Evolutionary conservation across 2,797 vertebrate genomes (phyloP).

Genomic region (Xerus rutilus): DNA sequence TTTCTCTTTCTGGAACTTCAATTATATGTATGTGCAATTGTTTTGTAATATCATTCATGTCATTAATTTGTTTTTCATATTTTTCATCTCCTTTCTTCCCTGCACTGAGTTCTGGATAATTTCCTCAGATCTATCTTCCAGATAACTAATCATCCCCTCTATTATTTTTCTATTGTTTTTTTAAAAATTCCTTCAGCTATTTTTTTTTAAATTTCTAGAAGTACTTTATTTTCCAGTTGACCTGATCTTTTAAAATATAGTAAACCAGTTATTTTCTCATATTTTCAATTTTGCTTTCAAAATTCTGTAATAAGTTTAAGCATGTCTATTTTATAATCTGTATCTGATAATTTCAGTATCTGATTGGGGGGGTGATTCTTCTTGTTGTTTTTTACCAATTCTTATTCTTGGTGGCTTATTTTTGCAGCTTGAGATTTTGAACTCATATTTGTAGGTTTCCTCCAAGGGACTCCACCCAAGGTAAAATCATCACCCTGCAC

Average conservation of each 20-base stretch:
- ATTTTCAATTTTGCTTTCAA: background rate
- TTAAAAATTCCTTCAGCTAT: background rate
- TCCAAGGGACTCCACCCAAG: background rate
- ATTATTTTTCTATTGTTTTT: background rate
- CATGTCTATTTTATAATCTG: background rate
- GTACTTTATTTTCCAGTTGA: background rate
- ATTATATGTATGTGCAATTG: background rate
- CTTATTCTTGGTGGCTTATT: background rate
- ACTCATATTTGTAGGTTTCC: background rate
- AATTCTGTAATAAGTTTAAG: background rate
- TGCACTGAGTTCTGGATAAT: background rate
- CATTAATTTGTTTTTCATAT: background rate
- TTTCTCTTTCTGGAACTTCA: background rate
- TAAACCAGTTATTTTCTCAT: background rate
- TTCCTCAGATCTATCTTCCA: background rate
- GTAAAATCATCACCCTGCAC: background rate
- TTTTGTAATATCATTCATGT: background rate
- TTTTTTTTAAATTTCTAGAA: background rate
- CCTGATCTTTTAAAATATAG: background rate
- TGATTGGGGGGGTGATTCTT: background rate
- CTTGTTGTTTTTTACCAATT: background rate
- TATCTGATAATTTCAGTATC: no score
- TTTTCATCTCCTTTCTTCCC: background rate
- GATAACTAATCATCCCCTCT: background rate
- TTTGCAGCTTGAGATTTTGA: background rate